phyloP scores from a whole-genome alignment of 1,140 invertebrate species.

The Magallana gigas region DNA sequence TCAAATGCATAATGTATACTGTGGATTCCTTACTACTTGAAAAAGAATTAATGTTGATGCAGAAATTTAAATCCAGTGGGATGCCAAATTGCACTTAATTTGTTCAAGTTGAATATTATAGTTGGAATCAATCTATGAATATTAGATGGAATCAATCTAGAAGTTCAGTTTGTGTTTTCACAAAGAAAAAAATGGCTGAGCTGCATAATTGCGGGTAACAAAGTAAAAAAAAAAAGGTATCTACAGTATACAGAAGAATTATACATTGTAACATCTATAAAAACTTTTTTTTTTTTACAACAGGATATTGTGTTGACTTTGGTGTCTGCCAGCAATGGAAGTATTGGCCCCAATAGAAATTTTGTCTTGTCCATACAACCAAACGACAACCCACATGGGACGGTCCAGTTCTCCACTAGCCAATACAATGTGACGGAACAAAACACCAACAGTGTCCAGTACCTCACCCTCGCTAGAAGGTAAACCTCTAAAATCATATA shows the following conservation, averaged over 20 bases:
- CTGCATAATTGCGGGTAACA: too few relatives aligned
- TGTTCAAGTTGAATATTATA: neutral
- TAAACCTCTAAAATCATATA: constrained; percentile 45
- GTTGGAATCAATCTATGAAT: neutral
- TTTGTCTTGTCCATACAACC: constrained; percentile 72
- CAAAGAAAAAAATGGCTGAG: too few relatives aligned
- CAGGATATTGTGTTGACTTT: constrained; percentile 72
- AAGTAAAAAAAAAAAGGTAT: too few relatives aligned
- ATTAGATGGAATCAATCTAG: neutral
- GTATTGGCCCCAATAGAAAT: constrained; percentile 63
- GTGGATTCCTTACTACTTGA: neutral
- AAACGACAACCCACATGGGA: constrained; percentile 78
- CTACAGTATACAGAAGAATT: too few relatives aligned
- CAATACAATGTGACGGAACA: constrained; percentile 64
- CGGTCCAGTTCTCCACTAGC: constrained; percentile 64
- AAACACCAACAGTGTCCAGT: constrained; percentile 60
- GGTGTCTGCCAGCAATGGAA: constrained; percentile 63
- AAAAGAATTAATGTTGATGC: neutral
- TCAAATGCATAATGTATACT: too few relatives aligned
- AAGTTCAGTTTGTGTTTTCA: constrained; percentile 10
- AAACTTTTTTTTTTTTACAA: too few relatives aligned
- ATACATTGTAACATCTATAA: too few relatives aligned
- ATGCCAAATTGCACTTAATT: too few relatives aligned
- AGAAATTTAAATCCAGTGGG: neutral
- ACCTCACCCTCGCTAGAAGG: constrained; percentile 65